Evolutionary conservation across 64 coral and sea anemone genomes (phyloP).

Genomic region (Stylophora pistillata): DNA sequence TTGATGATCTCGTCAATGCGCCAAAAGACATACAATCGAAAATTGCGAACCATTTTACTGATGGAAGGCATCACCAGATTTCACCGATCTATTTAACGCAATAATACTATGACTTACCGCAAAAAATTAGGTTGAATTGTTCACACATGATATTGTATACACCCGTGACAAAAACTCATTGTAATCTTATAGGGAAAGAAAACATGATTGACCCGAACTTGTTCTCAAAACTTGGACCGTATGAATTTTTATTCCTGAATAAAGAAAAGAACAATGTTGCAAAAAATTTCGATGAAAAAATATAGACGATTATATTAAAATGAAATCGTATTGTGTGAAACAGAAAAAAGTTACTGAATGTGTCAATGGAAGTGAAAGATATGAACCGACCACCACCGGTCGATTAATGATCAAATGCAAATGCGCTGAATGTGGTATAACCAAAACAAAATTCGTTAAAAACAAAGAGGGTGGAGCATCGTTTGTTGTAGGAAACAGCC

Average conservation of each 20-base stretch:
- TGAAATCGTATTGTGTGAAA: slow-evolving; percentile 12
- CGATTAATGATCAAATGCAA: background rate
- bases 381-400: background rate
- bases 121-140: background rate
- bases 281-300: background rate
- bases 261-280: too few relatives aligned
- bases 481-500: too few relatives aligned
- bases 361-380: background rate
- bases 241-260: background rate
- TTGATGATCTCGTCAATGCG: background rate
- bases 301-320: background rate
- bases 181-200: background rate
- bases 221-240: background rate
- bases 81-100: background rate
- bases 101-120: background rate
- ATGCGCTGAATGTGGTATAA: background rate
- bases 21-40: background rate
- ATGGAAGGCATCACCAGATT: background rate
- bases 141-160: background rate
- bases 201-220: background rate
- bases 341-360: background rate
- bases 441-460: background rate
- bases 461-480: too few relatives aligned
- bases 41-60: background rate
- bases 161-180: background rate